Conservation (phyloP, 1,140 invertebrate species). For the Hestina assimilis region DNA sequence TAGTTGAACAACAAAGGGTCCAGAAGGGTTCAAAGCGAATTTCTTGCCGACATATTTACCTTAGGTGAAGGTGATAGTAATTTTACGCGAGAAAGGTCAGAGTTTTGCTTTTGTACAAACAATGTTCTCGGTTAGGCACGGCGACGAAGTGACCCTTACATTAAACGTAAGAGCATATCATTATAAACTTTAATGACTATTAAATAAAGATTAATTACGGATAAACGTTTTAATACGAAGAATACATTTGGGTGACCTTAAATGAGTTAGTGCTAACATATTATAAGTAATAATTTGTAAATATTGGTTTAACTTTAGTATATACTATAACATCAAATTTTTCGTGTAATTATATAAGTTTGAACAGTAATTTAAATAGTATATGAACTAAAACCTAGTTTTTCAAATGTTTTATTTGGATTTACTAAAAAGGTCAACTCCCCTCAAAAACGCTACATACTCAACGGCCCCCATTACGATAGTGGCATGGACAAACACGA, state of each 20-base stretch:
- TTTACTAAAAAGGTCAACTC: no score
- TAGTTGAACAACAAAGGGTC: slow-evolving; percentile 76
- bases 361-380: no score
- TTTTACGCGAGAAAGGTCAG: slow-evolving; percentile 68
- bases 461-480: no score
- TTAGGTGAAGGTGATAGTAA: slow-evolving; percentile 75
- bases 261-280: background rate
- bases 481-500: no score
- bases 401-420: no score
- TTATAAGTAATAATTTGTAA: slow-evolving; percentile 3
- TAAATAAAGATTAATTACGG: slow-evolving; percentile 5
- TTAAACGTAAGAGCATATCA: slow-evolving; percentile 11
- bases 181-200: slow-evolving; percentile 20
- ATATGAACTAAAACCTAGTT: no score
- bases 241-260: background rate
- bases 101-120: slow-evolving; percentile 64
- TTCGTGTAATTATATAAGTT: background rate
- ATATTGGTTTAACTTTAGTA: background rate
- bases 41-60: slow-evolving; percentile 78
- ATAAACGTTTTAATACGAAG: background rate
- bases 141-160: slow-evolving; percentile 22
- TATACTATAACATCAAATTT: background rate
- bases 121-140: slow-evolving; percentile 42
- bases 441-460: no score
- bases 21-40: slow-evolving; percentile 77